Conservation (phyloP, 2,888 invertebrate species). For the Ypsolopha scabrella region DNA sequence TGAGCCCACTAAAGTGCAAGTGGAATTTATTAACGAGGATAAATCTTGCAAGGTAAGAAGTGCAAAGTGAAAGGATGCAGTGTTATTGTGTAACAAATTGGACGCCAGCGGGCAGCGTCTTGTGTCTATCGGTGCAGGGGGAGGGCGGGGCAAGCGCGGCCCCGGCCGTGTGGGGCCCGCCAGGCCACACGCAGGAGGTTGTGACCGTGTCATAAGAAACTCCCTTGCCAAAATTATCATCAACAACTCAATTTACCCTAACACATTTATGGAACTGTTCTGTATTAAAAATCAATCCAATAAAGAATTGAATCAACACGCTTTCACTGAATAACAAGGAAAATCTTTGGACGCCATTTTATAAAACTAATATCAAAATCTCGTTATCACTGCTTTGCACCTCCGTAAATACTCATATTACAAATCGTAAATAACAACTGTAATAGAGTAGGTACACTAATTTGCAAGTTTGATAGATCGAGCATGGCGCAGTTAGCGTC, state of each 20-base stretch:
- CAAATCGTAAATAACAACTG: neutral
- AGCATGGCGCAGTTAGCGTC: slow-evolving; percentile 4
- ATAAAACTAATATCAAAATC: neutral
- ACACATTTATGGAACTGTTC: neutral
- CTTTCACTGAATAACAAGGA: neutral
- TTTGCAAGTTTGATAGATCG: neutral
- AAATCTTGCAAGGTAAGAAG: slow-evolving; percentile 58
- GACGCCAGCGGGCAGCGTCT: slow-evolving; percentile 67
- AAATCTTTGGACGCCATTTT: neutral
- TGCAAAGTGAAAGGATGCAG: slow-evolving; percentile 40
- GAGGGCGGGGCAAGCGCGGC: slow-evolving; percentile 68
- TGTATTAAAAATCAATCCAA: neutral
- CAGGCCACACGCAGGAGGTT: slow-evolving; percentile 71
- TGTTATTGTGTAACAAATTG: slow-evolving; percentile 63
- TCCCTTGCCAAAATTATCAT: slow-evolving; percentile 58
- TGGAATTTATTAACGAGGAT: slow-evolving; percentile 65
- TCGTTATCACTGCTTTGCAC: neutral
- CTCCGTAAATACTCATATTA: neutral
- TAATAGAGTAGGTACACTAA: neutral
- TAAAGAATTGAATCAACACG: neutral
- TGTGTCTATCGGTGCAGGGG: slow-evolving; percentile 60
- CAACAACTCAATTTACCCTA: slow-evolving; percentile 17
- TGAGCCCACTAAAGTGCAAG: slow-evolving; percentile 58
- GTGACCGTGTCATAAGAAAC: slow-evolving; percentile 70
- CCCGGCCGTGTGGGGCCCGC: slow-evolving; percentile 71